Conservation (phyloP, 2,113 vertebrate species). For the Charadrius vociferus region DNA sequence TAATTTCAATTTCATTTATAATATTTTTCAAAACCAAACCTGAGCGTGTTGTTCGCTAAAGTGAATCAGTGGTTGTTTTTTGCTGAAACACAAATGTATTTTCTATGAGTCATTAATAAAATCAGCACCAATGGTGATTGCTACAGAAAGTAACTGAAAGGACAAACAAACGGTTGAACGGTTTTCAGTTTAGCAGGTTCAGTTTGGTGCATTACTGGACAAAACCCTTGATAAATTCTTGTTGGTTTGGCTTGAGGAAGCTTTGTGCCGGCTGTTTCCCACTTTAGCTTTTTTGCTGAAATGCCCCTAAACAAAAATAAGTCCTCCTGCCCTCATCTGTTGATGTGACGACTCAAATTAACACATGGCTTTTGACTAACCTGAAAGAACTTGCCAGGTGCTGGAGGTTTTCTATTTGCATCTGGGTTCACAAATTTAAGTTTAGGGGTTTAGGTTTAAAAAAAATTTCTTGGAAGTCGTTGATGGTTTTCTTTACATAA, state of each 20-base stretch:
- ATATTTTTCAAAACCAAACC: background rate
- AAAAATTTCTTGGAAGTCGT: slow-evolving; percentile 90
- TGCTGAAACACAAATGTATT: slow-evolving; percentile 21
- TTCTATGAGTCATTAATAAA: slow-evolving; percentile 67
- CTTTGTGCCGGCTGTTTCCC: slow-evolving; percentile 44
- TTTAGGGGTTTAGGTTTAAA: slow-evolving; percentile 75
- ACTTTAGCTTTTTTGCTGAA: slow-evolving; percentile 71
- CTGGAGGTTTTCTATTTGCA: slow-evolving; percentile 88
- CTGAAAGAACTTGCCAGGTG: slow-evolving; percentile 86
- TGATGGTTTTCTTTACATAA: slow-evolving; percentile 71
- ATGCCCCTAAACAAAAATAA: slow-evolving; percentile 76
- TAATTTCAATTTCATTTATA: background rate
- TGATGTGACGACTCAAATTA: slow-evolving; percentile 76
- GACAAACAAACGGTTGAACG: slow-evolving; percentile 62
- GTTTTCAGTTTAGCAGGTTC: slow-evolving; percentile 46
- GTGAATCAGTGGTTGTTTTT: background rate
- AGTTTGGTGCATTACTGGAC: slow-evolving; percentile 18
- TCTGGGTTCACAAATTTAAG: slow-evolving; percentile 76
- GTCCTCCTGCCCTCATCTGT: slow-evolving; percentile 67
- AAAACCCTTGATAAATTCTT: slow-evolving; percentile 49
- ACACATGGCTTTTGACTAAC: slow-evolving; percentile 79
- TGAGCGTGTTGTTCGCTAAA: background rate
- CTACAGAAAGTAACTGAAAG: slow-evolving; percentile 64
- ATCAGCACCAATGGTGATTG: slow-evolving; percentile 11
- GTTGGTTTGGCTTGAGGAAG: slow-evolving; percentile 48